Evolutionary conservation across 2,797 vertebrate genomes (phyloP).

Genomic region (Acrossocheilus wenchowensis): DNA sequence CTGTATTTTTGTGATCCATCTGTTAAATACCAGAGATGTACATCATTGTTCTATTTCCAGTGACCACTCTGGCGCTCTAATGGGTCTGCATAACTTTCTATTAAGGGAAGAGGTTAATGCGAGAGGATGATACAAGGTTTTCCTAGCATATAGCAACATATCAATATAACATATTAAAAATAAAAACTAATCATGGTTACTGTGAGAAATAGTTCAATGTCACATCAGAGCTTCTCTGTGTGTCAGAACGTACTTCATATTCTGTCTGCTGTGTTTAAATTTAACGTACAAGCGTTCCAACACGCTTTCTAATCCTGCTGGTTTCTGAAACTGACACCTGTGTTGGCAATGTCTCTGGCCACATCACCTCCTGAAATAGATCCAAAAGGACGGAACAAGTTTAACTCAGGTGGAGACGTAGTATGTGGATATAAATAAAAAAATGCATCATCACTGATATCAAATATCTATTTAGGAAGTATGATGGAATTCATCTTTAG

Average conservation of each 20-base stretch:
- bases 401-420: neutral
- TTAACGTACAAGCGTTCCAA: neutral
- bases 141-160: neutral
- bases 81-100: slow-evolving; percentile 39
- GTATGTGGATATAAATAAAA: neutral
- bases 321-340: slow-evolving; percentile 25
- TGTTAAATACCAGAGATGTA: slow-evolving; percentile 69
- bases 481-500: neutral
- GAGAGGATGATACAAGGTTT: slow-evolving; percentile 4
- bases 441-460: neutral
- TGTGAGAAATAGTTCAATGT: neutral
- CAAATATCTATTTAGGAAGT: neutral
- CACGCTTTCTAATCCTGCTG: slow-evolving; percentile 4
- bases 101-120: slow-evolving; percentile 29
- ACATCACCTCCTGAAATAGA: slow-evolving; percentile 28
- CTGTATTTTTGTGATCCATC: slow-evolving; percentile 64
- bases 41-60: slow-evolving; percentile 75
- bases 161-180: neutral
- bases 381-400: neutral
- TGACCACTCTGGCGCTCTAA: slow-evolving; percentile 27
- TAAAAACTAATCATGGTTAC: neutral
- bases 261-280: neutral
- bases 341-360: neutral
- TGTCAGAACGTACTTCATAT: neutral
- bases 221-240: neutral